Evolutionary conservation across 2,113 vertebrate genomes (phyloP).

Genomic region (Isichthys henryi): DNA sequence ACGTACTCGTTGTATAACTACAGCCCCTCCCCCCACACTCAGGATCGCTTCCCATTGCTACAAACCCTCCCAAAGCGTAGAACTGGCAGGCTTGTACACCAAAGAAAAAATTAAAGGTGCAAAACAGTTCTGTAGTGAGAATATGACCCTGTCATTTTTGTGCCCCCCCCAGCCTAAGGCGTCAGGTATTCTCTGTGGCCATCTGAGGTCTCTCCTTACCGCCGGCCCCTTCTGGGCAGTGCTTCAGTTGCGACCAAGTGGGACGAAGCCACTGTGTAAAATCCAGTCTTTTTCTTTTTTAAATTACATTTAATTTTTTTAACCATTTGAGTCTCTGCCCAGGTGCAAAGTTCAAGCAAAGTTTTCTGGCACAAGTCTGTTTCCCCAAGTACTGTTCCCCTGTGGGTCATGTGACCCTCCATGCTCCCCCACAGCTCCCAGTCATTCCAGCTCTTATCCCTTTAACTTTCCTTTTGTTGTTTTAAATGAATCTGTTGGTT

Average conservation of each 20-base stretch:
- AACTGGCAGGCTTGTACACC: slow-evolving; percentile 40
- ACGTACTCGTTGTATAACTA: slow-evolving; percentile 32
- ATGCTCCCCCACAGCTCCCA: not conserved
- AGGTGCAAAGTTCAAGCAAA: not conserved
- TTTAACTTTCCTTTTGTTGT: not conserved
- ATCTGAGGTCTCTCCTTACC: not conserved
- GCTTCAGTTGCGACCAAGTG: not conserved
- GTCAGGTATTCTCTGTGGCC: not conserved
- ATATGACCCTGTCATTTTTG: slow-evolving; percentile 38
- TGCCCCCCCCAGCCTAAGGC: not conserved
- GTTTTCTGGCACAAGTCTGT: not conserved
- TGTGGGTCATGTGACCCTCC: not conserved
- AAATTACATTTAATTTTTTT: not conserved
- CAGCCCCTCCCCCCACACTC: slow-evolving; percentile 22
- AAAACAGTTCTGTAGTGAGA: slow-evolving; percentile 48
- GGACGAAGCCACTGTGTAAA: not conserved
- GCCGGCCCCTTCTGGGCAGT: not conserved
- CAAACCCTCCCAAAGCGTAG: slow-evolving; percentile 19
- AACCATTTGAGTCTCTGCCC: not conserved
- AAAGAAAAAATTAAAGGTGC: slow-evolving; percentile 40
- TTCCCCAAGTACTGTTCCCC: not conserved
- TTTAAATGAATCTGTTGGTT: not conserved
- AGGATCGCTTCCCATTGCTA: slow-evolving; percentile 35
- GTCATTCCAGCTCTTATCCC: not conserved
- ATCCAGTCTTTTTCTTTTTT: not conserved